phyloP scores from a whole-genome alignment of 2,113 vertebrate genomes.

The Vulpes ferrilata region DNA sequence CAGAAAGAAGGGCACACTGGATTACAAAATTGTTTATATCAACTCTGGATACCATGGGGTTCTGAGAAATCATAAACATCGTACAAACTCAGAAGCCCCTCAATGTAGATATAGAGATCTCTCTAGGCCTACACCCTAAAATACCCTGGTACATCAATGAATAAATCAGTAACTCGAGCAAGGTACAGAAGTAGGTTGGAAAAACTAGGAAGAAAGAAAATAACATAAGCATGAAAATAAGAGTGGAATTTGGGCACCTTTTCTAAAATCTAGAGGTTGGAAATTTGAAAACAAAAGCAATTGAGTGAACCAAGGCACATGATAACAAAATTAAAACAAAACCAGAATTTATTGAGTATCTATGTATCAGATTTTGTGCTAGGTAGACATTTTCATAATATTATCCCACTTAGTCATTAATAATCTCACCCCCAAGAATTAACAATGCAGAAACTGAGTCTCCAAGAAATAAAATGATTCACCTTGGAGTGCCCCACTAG shows the following conservation, averaged over 20 bases:
- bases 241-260: neutral
- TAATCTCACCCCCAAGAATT: conserved; percentile 5
- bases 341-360: neutral
- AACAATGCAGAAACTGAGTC: neutral
- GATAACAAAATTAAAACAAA: conserved; percentile 40
- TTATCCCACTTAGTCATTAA: neutral
- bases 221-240: neutral
- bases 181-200: neutral
- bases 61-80: neutral
- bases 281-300: neutral
- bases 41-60: neutral
- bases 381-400: conserved; percentile 1
- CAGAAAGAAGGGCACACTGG: conserved; percentile 34
- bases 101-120: neutral
- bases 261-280: conserved; percentile 37
- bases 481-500: neutral
- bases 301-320: neutral
- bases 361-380: neutral
- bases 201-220: conserved; percentile 45
- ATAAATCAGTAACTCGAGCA: neutral
- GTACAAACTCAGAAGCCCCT: neutral
- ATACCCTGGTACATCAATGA: neutral
- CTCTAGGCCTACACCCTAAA: neutral
- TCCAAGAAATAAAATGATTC: conserved; percentile 4
- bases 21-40: conserved; percentile 19